Base-by-base conservation (phyloP, 2,888 invertebrate species). In the Cyrtodaria siliqua region DNA sequence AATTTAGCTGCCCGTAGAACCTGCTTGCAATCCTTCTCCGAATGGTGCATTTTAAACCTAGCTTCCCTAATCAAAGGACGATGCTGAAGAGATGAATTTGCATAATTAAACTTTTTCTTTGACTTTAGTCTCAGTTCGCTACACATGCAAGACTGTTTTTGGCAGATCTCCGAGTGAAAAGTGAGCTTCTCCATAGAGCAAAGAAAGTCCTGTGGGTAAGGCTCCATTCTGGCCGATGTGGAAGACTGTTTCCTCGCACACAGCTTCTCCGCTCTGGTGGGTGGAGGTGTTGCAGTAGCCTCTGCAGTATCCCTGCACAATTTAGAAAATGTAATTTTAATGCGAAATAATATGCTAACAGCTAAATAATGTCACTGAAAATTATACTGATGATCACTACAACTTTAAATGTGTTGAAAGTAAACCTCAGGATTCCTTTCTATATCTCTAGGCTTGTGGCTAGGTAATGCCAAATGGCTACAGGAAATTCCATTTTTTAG, bases 21-120 rank as follows among this genome's bases (percentile, higher is more conserved):
- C 40, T 85, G 84, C 38, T 85, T 86, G n/a, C 85, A 79, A 64
- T 90, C 90, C 74, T 89, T 89, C 33, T 89, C 85, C 27, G 85
- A 82, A 55, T 89, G 85, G 57, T 89, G 90, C 27, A 87, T 59
- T 57, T 88, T 88, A 6, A 91, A 77, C 26, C 84, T 72, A 9
- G 89, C 88, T 29, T 90, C 90, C 26, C 84, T 75, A 18, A 88
- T 85, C 16, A 87, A 50, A 18, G 83, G 82, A 23, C 86, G 59
- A 16, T 79, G 81, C n/a, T 79, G 80, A 26, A 71, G 70, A 14
- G 84, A 69, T 6, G 79, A 72, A 24, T 80, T 70, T 44, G 86
- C 86, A 84, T 84, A 85, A 67, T 85, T 87, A 27, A 85, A 83
- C 42, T 79, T 81, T 64, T 83, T 82, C 38, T 78, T 79, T 26